phyloP scores from a whole-genome alignment of 2,113 vertebrate genomes.

The Synodontis membranacea region DNA sequence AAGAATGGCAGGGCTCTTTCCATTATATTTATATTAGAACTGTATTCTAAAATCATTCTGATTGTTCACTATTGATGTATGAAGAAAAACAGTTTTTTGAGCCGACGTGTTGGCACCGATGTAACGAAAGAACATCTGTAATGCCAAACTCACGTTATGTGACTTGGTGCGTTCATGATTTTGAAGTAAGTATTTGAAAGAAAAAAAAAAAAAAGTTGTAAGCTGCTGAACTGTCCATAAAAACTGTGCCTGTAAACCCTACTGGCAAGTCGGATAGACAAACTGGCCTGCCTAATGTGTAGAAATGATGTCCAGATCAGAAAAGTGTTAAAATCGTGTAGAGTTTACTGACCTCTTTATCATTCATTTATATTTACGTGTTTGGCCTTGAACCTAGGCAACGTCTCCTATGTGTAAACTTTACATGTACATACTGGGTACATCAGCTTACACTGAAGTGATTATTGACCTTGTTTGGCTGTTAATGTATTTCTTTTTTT shows the following conservation, averaged over 20 bases:
- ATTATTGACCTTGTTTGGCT: background rate
- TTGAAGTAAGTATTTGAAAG: background rate
- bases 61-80: background rate
- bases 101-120: background rate
- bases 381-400: background rate
- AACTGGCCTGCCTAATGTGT: background rate
- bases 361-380: background rate
- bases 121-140: background rate
- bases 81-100: background rate
- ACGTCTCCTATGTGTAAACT: background rate
- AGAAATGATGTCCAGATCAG: background rate
- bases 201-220: too few species aligned
- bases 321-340: background rate
- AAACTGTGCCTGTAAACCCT: background rate
- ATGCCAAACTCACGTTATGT: background rate
- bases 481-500: background rate
- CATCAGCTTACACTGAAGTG: background rate
- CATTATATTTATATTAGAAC: background rate
- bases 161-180: background rate
- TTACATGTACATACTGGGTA: background rate
- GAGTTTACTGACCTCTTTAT: background rate
- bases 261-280: background rate
- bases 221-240: background rate
- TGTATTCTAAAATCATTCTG: background rate
- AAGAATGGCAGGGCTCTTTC: background rate